These are phyloP conservation scores for Bimastos eiseni DNA, from an alignment of 2,888 invertebrate species.

Conservation along the genomic window DNA sequence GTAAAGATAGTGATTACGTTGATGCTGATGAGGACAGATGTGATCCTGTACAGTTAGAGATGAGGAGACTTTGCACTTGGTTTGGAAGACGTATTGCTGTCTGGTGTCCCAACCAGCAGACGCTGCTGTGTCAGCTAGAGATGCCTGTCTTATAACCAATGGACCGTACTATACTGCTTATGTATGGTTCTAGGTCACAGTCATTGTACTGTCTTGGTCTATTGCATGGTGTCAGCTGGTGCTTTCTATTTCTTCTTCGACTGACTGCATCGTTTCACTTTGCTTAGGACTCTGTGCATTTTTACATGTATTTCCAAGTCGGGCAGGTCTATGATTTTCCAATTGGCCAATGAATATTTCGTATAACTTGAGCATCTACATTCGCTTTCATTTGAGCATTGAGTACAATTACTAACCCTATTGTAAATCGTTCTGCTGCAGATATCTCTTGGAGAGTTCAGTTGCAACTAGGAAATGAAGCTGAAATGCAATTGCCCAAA, in stretches of 20 bases:
- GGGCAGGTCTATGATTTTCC: not conserved
- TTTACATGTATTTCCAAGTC: not conserved
- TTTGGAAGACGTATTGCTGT: not conserved
- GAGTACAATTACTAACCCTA: not conserved
- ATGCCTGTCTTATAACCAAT: not conserved
- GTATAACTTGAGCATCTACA: not conserved
- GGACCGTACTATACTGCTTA: not conserved
- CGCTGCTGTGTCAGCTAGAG: not conserved
- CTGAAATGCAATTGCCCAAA: not conserved
- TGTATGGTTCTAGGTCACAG: conserved; percentile 5
- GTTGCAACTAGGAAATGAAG: not conserved
- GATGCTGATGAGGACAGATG: not conserved
- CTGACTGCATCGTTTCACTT: not conserved
- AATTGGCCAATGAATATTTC: not conserved
- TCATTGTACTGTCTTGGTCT: not conserved
- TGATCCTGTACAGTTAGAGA: not conserved
- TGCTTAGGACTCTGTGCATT: not conserved
- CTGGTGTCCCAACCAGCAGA: not conserved
- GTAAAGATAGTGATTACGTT: not conserved
- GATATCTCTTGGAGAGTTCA: not conserved
- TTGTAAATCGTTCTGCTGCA: not conserved
- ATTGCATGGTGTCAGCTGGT: not conserved
- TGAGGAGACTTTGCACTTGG: not conserved
- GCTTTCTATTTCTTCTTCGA: not conserved
- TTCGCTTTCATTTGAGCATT: not conserved